Percentiles rank a stretch among this genome's conserved stretches.
Evolutionary conservation across 2,888 invertebrate genomes (phyloP).

Genomic region (Lycophotia porphyrea): DNA sequence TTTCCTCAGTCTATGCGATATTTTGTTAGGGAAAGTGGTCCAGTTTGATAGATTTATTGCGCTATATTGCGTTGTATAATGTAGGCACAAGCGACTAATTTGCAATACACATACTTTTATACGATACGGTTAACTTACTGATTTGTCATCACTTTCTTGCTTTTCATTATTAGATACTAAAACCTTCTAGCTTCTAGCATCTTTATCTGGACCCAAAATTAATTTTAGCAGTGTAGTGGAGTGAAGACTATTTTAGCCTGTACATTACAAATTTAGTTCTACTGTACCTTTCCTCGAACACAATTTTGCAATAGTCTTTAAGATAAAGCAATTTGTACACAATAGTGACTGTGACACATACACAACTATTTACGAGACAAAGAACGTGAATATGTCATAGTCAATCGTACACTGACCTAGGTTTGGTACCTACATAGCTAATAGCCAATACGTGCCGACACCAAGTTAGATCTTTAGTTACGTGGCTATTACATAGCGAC

Average conservation of each 20-base stretch:
- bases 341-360: slow-evolving; percentile 46
- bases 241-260: background rate
- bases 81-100: background rate
- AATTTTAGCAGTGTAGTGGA: background rate
- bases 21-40: background rate
- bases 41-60: no score
- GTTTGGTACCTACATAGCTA: slow-evolving; percentile 32
- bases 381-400: slow-evolving; percentile 46
- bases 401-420: slow-evolving; percentile 56
- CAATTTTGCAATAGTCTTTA: slow-evolving; percentile 15
- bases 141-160: background rate
- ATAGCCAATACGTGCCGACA: slow-evolving; percentile 48
- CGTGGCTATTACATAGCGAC: slow-evolving; percentile 20
- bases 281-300: background rate
- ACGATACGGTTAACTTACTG: background rate
- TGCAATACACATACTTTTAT: background rate
- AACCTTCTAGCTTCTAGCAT: background rate
- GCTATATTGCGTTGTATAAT: background rate
- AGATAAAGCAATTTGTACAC: background rate
- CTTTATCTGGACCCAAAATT: background rate
- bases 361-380: slow-evolving; percentile 45
- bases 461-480: slow-evolving; percentile 16
- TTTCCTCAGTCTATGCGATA: background rate
- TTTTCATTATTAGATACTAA: background rate
- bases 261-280: background rate